Evolutionary conservation across 2,113 vertebrate genomes (phyloP), one percentile per base, ranked within the genome.

Genomic region (Bostrychus sinensis): DNA sequence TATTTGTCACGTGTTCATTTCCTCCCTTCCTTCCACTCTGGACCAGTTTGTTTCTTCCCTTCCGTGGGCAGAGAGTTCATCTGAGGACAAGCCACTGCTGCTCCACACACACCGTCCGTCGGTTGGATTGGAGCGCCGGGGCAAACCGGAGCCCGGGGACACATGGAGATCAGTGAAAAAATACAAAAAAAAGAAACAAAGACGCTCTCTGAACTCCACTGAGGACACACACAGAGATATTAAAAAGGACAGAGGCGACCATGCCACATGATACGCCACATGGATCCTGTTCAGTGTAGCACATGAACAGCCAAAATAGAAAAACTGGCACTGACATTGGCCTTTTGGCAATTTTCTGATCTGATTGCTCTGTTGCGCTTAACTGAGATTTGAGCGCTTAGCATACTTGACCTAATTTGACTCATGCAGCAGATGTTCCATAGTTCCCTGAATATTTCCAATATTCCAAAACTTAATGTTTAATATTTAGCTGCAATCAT

Each of bases 41-140:
- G 53, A 25, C 50, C 23, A 13, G 62, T 9, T 55, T 56, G 28
- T 46, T 80, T 62, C 70, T 60, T 48, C 57, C 17, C 39, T 66
- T 66, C 75, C 2, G 51, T 83, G 76, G 69, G 78, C 78, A 72
- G 53, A 56, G 78, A 77, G 90, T 90, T 91, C 86, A 90, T 51
- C 41, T 75, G 45, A 81, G 90, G 89, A 90, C 88, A 86, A 65
- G 30, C 3, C 30, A 22, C 43, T 3, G 56, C 71, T 66, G 67
- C 57, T 53, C 45, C 80, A 58, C 67, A 50, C 66, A 67, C 71
- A 56, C 75, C 32, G 32, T 78, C 66, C 71, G 62, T 63, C 48
- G 37, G 75, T 50, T 16, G 20, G 75, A 77, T 77, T 56, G 56
- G 74, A 79, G 53, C 68, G 38, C 45, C 66, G 65, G 82, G 70